Evolutionary conservation across 2,797 vertebrate species (phyloP).

Genomic region (Myripristis murdjan): DNA sequence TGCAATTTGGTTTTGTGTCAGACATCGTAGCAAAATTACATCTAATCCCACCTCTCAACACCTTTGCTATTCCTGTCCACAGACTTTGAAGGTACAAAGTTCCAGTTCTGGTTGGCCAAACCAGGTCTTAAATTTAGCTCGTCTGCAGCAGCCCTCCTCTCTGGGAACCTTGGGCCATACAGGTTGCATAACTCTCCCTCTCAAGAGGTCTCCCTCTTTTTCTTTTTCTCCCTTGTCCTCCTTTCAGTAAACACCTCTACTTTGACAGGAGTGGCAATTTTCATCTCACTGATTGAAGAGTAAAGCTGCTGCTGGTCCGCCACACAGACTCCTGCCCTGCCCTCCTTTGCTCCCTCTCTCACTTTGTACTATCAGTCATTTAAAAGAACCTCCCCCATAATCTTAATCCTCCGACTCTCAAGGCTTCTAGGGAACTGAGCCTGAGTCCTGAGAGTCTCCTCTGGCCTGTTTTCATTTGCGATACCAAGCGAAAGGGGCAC

Average conservation of each 20-base stretch:
- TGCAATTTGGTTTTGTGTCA: conserved; percentile 54
- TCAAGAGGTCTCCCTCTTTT: conserved; percentile 65
- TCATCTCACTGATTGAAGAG: conserved; percentile 87
- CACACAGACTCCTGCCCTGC: conserved; percentile 85
- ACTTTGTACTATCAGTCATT: conserved; percentile 85
- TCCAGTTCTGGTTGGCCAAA: conserved; percentile 44
- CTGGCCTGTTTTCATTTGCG: conserved; percentile 55
- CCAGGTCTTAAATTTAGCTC: conserved; percentile 26
- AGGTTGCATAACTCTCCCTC: conserved; percentile 82
- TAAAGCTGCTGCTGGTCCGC: conserved; percentile 84
- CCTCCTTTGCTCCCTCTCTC: conserved; percentile 79
- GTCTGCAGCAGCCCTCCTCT: conserved; percentile 16
- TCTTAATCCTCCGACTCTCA: conserved; percentile 81
- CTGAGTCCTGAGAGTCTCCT: conserved; percentile 63
- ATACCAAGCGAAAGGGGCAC: conserved; percentile 31
- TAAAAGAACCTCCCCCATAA: conserved; percentile 78
- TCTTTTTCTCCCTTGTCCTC: conserved; percentile 74
- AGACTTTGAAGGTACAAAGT: conserved; percentile 34
- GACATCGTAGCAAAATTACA: conserved; percentile 38
- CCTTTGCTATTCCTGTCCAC: conserved; percentile 43
- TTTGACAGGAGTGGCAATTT: conserved; percentile 87
- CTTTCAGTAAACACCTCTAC: conserved; percentile 85
- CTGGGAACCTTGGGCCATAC: conserved; percentile 56
- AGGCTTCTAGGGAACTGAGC: conserved; percentile 66
- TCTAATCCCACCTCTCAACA: conserved; percentile 33